Percentiles rank a stretch among this genome's conserved stretches.
These are phyloP conservation scores for Haliclona indistincta DNA, from an alignment of 37 sponge, comb jelly and placozoan genomes.

Conservation along the genomic window DNA sequence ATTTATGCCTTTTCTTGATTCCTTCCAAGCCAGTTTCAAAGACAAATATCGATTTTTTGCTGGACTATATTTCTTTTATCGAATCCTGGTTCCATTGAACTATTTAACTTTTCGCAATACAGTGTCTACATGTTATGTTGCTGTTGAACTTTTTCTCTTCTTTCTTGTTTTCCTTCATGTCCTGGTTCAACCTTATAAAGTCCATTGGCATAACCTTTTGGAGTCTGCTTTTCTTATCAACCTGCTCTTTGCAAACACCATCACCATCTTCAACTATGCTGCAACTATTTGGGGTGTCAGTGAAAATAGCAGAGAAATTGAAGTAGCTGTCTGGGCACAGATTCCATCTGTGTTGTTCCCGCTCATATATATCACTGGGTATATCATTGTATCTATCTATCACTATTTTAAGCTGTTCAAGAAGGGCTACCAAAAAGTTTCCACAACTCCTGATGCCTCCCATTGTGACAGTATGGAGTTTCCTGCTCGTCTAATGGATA, in stretches of 20 bases:
- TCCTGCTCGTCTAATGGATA: no score
- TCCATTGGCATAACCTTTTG: neutral
- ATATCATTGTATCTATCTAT: no score
- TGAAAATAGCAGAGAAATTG: no score
- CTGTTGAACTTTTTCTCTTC: neutral
- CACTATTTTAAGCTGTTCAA: no score
- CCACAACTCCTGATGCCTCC: no score
- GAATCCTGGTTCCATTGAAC: neutral
- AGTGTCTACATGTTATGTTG: neutral
- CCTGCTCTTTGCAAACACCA: neutral
- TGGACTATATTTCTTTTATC: constrained; percentile 6
- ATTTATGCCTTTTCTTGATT: constrained; percentile 4
- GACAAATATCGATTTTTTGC: constrained; percentile 7
- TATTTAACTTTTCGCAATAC: neutral
- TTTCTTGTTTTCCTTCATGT: neutral
- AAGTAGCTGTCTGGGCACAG: no score
- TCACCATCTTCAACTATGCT: neutral
- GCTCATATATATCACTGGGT: no score
- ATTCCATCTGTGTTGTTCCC: no score
- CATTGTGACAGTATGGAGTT: no score
- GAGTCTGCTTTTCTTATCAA: neutral
- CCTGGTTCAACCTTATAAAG: neutral
- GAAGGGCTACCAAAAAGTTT: no score
- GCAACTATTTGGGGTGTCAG: no score
- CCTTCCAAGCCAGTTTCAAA: neutral